Evolutionary conservation across 2,113 vertebrate genomes (phyloP).

Genomic region (Daboia siamensis): DNA sequence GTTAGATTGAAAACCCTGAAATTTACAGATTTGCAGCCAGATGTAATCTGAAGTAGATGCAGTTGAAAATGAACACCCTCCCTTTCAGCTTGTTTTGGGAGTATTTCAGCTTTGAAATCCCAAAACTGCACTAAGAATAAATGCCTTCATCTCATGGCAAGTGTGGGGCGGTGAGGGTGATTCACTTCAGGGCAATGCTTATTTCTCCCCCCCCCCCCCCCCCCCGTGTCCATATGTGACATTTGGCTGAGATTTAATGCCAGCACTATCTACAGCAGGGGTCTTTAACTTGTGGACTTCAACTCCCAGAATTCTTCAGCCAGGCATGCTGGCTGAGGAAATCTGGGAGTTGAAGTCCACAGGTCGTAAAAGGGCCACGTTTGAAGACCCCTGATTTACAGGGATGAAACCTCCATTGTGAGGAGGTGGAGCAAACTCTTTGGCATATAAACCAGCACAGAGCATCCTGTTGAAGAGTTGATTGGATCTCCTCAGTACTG

Average conservation of each 20-base stretch:
- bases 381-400: not conserved
- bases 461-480: not conserved
- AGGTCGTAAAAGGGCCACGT: no score
- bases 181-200: not conserved
- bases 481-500: not conserved
- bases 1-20: not conserved
- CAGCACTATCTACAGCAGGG: not conserved
- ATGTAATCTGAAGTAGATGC: not conserved
- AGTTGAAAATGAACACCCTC: not conserved
- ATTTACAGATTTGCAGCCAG: not conserved
- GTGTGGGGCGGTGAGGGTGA: not conserved
- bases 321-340: no score
- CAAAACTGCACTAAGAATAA: not conserved
- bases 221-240: not conserved
- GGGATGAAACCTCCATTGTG: not conserved
- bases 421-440: not conserved
- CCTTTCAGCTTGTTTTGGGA: not conserved
- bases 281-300: no score
- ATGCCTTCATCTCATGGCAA: not conserved
- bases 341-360: no score
- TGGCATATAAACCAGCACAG: not conserved
- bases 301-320: no score
- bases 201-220: not conserved
- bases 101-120: not conserved
- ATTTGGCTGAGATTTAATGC: not conserved